Conservation (phyloP, 2,113 vertebrate species). For the Rhineura floridana region DNA sequence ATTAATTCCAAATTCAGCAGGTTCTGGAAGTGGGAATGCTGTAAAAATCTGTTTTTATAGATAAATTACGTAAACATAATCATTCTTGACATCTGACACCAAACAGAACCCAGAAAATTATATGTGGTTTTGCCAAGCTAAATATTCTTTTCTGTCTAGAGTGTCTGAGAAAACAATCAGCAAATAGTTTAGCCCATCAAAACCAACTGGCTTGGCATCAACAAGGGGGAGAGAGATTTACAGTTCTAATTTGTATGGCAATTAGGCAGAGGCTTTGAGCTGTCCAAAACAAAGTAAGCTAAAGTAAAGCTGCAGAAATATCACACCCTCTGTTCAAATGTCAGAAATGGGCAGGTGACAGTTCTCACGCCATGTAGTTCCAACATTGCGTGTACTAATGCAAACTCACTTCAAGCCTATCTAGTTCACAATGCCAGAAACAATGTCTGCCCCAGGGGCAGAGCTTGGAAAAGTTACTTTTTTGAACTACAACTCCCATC, state of each 20-base stretch:
- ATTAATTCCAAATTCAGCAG: not conserved
- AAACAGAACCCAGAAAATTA: not conserved
- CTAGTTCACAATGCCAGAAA: no score
- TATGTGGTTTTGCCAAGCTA: not conserved
- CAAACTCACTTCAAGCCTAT: no score
- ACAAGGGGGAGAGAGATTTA: not conserved
- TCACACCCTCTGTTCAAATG: not conserved
- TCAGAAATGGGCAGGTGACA: not conserved
- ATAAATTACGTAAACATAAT: not conserved
- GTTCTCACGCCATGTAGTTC: no score
- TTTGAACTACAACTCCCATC: no score
- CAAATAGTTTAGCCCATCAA: not conserved
- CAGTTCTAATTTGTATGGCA: not conserved
- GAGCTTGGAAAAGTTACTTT: no score
- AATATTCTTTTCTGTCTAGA: not conserved
- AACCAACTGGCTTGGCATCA: not conserved
- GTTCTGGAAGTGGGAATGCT: not conserved
- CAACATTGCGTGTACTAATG: no score
- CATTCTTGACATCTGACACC: not conserved
- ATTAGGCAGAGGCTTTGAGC: not conserved
- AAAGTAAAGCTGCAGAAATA: not conserved
- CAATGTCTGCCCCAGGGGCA: no score
- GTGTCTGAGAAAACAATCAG: not conserved
- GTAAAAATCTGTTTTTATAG: no score
- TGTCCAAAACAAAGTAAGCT: not conserved